These are phyloP conservation scores for Rhinichthys osculus DNA, from an alignment of 2,797 vertebrate genomes.

Conservation along the genomic window DNA sequence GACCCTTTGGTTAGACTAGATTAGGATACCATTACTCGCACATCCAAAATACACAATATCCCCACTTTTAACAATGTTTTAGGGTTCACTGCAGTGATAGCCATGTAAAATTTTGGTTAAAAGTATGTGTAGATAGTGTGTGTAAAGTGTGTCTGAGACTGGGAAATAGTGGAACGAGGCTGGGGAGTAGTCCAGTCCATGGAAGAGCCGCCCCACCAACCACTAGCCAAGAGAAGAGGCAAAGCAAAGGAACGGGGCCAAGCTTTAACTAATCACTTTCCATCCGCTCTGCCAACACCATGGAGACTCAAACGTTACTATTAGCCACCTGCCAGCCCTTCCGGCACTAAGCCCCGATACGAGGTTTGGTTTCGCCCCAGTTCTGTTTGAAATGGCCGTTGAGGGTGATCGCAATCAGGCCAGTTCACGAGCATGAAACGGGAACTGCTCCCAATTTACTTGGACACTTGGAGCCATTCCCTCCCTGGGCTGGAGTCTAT, in stretches of 20 bases:
- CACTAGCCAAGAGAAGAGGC: constrained; percentile 35
- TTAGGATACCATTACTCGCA: background rate
- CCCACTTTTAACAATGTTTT: background rate
- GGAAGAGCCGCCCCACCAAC: background rate
- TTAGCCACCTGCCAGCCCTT: constrained; percentile 44
- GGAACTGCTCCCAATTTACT: constrained; percentile 18
- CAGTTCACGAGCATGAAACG: constrained; percentile 23
- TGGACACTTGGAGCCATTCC: constrained; percentile 30
- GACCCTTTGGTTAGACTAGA: background rate
- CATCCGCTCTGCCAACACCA: constrained; percentile 37
- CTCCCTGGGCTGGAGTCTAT: constrained; percentile 1
- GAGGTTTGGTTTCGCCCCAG: constrained; percentile 16
- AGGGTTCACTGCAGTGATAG: background rate
- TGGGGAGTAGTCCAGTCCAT: constrained; percentile 23
- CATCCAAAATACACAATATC: background rate
- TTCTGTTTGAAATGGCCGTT: constrained; percentile 12
- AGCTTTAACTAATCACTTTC: constrained; percentile 54
- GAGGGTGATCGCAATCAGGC: constrained; percentile 26
- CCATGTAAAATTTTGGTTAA: background rate
- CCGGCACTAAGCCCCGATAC: constrained; percentile 8
- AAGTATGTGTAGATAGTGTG: constrained; percentile 17
- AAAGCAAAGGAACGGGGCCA: constrained; percentile 29
- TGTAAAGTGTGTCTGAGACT: constrained; percentile 24
- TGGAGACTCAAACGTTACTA: constrained; percentile 29
- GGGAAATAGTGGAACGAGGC: constrained; percentile 15